Base-by-base conservation (phyloP, 2,797 vertebrate species). In the Ciconia nigra region DNA sequence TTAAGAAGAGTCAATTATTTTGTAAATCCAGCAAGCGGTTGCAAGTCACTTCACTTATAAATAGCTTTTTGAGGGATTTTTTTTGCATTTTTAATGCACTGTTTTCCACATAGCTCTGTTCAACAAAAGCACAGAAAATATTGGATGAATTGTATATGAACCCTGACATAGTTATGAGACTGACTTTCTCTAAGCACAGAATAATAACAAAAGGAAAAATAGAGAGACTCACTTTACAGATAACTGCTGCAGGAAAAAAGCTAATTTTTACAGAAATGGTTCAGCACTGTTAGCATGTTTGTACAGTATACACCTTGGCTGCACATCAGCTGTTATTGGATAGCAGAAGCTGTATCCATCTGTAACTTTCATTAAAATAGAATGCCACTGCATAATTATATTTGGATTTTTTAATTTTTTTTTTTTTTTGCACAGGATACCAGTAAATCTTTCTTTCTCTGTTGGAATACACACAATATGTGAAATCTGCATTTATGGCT, bases 361-460 rank as follows among this genome's bases (percentile, higher is more conserved):
- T 97, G 87, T 95, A 97, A 93, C 82, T 96, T 96, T 44, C 72
- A 94, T 95, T 96, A 92, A 96, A 96, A 95, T 95, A 96, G 94
- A 96, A 93, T 84, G 57, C 46, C 76, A 89, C 85, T 82, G 83
- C 67, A 92, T 96, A 92, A 95, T 97, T 96, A 83, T 89, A 93
- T 77, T 73, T 88, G 49, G 58, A 85, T 73, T 94, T 79, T 81
- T 86, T 10, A 47, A 66, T 54, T 69, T 49, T 41, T 17, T 61
- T 49, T 83, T 67, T 84, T 71, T 89, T 81, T 69, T 15, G 0
- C 9, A 71, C 0, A 1, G 51, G 37, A 59, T 82, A 93, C 70
- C 80, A 87, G 41, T 52, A 87, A 81, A 85, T 87, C 54, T 94
- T 80, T 67, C 82, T 90, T 85, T 74, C 46, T 44, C 78, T 91